Percentiles rank a stretch among this genome's conserved stretches.
These are phyloP conservation scores for Alosa alosa DNA, from an alignment of 2,113 vertebrate genomes.

Conservation along the genomic window DNA sequence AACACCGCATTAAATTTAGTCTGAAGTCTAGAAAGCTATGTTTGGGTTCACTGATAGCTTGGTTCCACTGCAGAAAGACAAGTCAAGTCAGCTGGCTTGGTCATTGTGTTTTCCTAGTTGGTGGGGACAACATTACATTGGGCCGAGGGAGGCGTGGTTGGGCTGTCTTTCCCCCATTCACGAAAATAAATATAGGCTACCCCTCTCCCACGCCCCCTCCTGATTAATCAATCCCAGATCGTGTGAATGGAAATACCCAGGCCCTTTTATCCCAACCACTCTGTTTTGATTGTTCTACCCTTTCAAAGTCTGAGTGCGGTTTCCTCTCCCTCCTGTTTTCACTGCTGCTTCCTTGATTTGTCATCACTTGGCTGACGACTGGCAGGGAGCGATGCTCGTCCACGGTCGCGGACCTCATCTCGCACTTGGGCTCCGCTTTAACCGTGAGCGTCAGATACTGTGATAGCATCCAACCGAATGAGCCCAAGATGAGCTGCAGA, in stretches of 20 bases:
- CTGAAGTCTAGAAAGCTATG: background rate
- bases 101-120: background rate
- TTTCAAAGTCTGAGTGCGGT: constrained; percentile 31
- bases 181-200: constrained; percentile 36
- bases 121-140: background rate
- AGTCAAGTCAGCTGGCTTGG: background rate
- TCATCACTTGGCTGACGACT: constrained; percentile 33
- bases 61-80: background rate
- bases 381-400: constrained; percentile 12
- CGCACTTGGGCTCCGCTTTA: constrained; percentile 2
- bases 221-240: constrained; percentile 48
- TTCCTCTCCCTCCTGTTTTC: constrained; percentile 36
- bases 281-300: constrained; percentile 43
- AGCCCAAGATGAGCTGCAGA: background rate
- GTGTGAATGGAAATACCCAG: background rate
- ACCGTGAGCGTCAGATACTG: background rate
- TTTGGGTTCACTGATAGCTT: background rate
- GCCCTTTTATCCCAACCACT: background rate
- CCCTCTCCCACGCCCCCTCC: constrained; percentile 23
- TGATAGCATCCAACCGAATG: constrained; percentile 6
- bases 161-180: background rate
- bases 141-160: constrained; percentile 19
- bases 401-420: background rate
- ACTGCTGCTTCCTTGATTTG: constrained; percentile 31
- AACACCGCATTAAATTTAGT: background rate